Percentiles rank a stretch among this genome's conserved stretches.
Evolutionary conservation across 2,113 vertebrate genomes (phyloP).

Genomic region (Nesoenas mayeri): DNA sequence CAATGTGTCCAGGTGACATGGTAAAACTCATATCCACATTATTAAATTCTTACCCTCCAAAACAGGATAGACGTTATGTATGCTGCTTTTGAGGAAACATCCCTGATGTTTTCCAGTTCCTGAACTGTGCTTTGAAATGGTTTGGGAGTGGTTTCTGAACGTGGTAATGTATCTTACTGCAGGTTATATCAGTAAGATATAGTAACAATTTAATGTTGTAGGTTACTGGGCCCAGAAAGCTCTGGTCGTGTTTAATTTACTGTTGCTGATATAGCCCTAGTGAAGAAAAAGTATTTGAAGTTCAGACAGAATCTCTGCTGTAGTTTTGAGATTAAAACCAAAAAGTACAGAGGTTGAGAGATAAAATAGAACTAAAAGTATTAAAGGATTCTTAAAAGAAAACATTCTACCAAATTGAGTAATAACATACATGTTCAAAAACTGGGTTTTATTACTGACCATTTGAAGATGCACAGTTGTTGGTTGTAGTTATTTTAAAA

Average conservation of each 20-base stretch:
- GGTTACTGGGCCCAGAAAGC: background rate
- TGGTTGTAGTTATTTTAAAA: background rate
- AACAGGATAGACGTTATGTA: background rate
- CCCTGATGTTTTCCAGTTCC: background rate
- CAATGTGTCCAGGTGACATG: background rate
- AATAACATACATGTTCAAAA: background rate
- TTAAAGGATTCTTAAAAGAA: background rate
- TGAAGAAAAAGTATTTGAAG: background rate
- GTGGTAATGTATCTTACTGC: background rate
- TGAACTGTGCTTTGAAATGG: background rate
- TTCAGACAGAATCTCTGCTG: background rate
- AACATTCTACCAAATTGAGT: background rate
- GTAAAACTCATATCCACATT: background rate
- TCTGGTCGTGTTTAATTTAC: background rate
- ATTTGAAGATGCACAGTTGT: background rate
- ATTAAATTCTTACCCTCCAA: background rate
- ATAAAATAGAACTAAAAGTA: background rate
- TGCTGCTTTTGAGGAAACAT: background rate
- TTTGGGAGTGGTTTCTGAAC: background rate
- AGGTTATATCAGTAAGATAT: background rate
- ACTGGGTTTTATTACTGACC: background rate
- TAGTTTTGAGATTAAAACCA: background rate
- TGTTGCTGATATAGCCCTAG: background rate
- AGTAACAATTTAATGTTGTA: background rate
- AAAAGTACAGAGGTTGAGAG: background rate